Base-by-base conservation (phyloP, 64 coral and sea anemone species). In the Montipora efflorescens region DNA sequence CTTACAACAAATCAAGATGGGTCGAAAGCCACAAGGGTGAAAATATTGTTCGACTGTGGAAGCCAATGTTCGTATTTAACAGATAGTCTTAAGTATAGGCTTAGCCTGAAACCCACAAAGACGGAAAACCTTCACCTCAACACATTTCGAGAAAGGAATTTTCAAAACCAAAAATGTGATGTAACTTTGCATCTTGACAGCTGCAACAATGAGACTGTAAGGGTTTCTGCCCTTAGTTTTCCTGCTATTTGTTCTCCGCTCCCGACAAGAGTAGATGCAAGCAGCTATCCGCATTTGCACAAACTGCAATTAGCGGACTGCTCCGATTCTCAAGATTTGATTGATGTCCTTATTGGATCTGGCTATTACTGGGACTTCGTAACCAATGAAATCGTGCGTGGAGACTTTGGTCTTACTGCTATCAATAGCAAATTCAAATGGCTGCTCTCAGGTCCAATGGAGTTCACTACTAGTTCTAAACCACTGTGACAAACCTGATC, bases 81-180 rank as follows among this genome's bases (percentile, higher is more conserved):
- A 1, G 74, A 95, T 59, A 50, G 55, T 61, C 74, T 95, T 10
- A 95, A 95, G 84, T 75, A 82, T 18, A 49, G 61, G 53, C 80
- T 91, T 4, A 15, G 75, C 5, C 89, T 95, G 10, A 95, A 79
- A 59, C 48, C 87, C 58, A 88, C 52, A 14, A 90, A 83, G 83
- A 75, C 82, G 44, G 47, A 90, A 91, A 87, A 20, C 8, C 76
- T 87, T 8, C 80, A 95, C 48, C 77, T 61, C 20, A 91, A 88
- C 49, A 95, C 74, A 45, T 87, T 81, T 74, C 76, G 64, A 47
- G 58, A 90, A 16, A 61, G 28, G 20, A 79, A 44, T 7, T 83
- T 83, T 76, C 77, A 15, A 83, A 94, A 94, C 49, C 93, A 94
- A 45, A 94, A 48, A 89, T 94, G 87, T 15, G 78, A 90, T 19